phyloP scores from a whole-genome alignment of 2,113 vertebrate species.

The Danio rerio region DNA sequence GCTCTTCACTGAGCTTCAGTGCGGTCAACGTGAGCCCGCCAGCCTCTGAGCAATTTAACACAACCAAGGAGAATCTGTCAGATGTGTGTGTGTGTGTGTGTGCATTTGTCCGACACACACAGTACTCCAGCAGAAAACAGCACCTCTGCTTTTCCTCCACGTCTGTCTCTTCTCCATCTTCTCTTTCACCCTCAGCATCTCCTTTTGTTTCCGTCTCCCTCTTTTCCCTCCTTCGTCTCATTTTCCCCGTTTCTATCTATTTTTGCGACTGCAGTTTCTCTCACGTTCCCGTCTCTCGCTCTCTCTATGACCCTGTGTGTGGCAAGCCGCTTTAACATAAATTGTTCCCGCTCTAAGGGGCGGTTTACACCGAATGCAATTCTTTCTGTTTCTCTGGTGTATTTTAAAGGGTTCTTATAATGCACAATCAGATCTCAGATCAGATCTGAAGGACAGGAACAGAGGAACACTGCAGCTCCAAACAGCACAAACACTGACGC shows the following conservation, averaged over 20 bases:
- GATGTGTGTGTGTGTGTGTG: conserved; percentile 22
- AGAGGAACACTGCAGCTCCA: not conserved
- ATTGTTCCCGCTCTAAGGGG: too few relatives aligned
- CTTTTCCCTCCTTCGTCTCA: conserved; percentile 42
- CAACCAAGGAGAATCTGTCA: conserved; percentile 30
- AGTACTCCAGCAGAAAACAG: conserved; percentile 23
- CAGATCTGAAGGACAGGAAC: conserved; percentile 32
- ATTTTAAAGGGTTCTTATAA: too few relatives aligned
- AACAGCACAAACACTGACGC: not conserved
- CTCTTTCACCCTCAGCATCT: conserved; percentile 54
- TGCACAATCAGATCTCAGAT: not conserved
- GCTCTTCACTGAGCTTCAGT: not conserved
- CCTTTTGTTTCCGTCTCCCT: conserved; percentile 65
- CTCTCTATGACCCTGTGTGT: conserved; percentile 7
- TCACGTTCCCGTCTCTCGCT: not conserved
- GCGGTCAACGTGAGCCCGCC: conserved; percentile 10
- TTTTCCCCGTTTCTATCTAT: conserved; percentile 12
- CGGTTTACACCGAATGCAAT: too few relatives aligned
- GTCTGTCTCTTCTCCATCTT: conserved; percentile 50
- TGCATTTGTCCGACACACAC: conserved; percentile 12
- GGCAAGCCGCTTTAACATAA: too few relatives aligned
- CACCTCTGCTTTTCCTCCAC: conserved; percentile 18
- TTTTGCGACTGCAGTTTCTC: conserved; percentile 8
- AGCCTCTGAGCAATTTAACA: conserved; percentile 30
- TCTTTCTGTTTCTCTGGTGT: too few relatives aligned